phyloP scores from a whole-genome alignment of 2,113 vertebrate genomes.

The Arvicanthis niloticus region DNA sequence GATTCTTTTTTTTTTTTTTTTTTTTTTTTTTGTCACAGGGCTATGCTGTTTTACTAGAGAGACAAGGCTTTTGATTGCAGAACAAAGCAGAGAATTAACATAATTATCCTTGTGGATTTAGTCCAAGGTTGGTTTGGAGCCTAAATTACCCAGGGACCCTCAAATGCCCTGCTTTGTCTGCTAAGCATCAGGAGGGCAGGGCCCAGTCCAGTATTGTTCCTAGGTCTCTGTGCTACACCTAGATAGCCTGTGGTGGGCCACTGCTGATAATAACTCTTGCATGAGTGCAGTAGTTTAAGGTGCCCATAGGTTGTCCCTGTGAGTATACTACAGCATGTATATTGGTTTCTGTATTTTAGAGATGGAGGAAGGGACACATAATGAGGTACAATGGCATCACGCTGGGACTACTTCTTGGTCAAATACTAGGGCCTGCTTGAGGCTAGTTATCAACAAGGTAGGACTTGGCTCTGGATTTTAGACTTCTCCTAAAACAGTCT shows the following conservation, averaged over 20 bases:
- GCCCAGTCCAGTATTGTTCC: not conserved
- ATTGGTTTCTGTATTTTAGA: constrained; percentile 45
- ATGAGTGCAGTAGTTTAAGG: not conserved
- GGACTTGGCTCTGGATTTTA: constrained; percentile 24
- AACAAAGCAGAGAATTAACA: constrained; percentile 71
- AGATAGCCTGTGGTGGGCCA: not conserved
- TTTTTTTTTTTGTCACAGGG: not conserved
- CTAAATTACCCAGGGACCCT: constrained; percentile 63
- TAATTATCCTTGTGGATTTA: constrained; percentile 72
- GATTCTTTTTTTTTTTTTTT: constrained; percentile 30
- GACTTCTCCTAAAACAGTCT: constrained; percentile 22
- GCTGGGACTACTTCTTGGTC: constrained; percentile 26
- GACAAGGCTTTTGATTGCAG: constrained; percentile 70
- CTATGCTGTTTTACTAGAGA: constrained; percentile 64
- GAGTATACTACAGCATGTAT: constrained; percentile 5
- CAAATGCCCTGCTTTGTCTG: constrained; percentile 48
- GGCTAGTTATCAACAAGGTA: constrained; percentile 1
- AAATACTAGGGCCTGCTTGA: constrained; percentile 44
- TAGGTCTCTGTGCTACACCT: constrained; percentile 36
- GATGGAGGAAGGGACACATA: not conserved
- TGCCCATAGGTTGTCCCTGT: constrained; percentile 9
- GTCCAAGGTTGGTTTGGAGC: constrained; percentile 59
- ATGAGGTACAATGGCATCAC: not conserved
- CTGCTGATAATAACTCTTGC: not conserved
- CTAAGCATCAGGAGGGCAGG: constrained; percentile 18